Conservation (phyloP, 2,888 invertebrate species). For the Sarcophaga rosellei region DNA sequence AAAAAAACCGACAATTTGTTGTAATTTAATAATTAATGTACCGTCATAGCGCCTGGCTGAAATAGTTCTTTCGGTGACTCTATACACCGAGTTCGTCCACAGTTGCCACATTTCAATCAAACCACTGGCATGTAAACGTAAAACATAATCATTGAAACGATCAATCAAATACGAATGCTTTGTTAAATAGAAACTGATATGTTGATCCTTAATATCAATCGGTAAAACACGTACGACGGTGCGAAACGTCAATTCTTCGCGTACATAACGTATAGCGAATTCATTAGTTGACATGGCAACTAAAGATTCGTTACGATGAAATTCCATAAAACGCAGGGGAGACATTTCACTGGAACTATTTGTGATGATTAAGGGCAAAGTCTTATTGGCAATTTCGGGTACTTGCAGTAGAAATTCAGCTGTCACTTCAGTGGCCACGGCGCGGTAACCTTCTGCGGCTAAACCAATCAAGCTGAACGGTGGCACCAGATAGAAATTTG, state of each 20-base stretch:
- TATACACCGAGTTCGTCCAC: neutral
- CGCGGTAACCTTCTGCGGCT: neutral
- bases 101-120: slow-evolving; percentile 4
- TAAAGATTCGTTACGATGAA: neutral
- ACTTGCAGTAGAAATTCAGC: neutral
- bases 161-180: slow-evolving; percentile 34
- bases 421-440: neutral
- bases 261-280: neutral
- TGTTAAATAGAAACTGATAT: slow-evolving; percentile 17
- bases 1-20: neutral
- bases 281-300: neutral
- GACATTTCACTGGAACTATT: neutral
- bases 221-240: neutral
- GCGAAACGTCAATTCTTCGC: neutral
- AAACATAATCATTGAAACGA: slow-evolving; percentile 10
- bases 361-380: neutral
- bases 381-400: neutral
- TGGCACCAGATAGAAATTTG: neutral
- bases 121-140: slow-evolving; percentile 8
- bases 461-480: slow-evolving; percentile 24
- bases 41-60: neutral
- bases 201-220: neutral
- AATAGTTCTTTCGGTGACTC: neutral
- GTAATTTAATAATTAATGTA: neutral
- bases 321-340: neutral